These are phyloP conservation scores for Trematomus loennbergii DNA, from an alignment of 2,113 vertebrate genomes.

Conservation along the genomic window DNA sequence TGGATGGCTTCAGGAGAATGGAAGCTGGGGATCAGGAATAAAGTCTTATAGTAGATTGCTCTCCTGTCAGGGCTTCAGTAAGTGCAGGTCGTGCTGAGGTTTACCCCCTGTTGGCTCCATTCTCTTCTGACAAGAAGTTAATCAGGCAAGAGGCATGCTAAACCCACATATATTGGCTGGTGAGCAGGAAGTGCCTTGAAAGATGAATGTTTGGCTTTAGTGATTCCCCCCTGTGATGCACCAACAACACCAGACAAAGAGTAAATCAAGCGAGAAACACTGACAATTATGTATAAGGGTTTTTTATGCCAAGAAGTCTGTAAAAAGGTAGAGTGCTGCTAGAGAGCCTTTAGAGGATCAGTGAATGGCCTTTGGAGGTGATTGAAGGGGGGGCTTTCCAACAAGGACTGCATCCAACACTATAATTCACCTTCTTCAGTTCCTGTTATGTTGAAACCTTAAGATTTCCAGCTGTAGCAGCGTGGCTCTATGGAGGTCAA, in stretches of 20 bases:
- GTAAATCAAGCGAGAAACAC: conserved; percentile 34
- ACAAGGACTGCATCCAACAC: not conserved
- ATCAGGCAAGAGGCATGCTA: conserved; percentile 25
- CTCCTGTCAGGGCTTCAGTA: not conserved
- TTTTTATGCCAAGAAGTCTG: conserved; percentile 19
- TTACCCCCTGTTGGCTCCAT: conserved; percentile 21
- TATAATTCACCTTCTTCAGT: not conserved
- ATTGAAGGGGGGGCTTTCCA: not conserved
- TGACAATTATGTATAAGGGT: conserved; percentile 15
- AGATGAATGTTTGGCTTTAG: conserved; percentile 54
- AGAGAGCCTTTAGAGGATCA: not conserved
- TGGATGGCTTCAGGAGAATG: conserved; percentile 16
- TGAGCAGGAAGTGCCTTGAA: conserved; percentile 45
- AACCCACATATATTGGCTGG: conserved; percentile 7
- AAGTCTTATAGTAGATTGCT: conserved; percentile 20
- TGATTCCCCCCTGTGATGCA: conserved; percentile 2
- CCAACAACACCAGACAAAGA: conserved; percentile 8
- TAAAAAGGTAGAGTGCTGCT: conserved; percentile 2
- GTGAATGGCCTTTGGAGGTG: conserved; percentile 1
- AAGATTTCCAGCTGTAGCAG: not conserved
- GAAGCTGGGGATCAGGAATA: conserved; percentile 26
- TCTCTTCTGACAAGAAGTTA: conserved; percentile 30
- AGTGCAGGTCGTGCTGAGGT: conserved; percentile 11
- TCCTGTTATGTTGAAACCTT: not conserved
- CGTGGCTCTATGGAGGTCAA: not conserved